phyloP scores from a whole-genome alignment of 2,888 invertebrate species.

The Eupithecia pulchellata region DNA sequence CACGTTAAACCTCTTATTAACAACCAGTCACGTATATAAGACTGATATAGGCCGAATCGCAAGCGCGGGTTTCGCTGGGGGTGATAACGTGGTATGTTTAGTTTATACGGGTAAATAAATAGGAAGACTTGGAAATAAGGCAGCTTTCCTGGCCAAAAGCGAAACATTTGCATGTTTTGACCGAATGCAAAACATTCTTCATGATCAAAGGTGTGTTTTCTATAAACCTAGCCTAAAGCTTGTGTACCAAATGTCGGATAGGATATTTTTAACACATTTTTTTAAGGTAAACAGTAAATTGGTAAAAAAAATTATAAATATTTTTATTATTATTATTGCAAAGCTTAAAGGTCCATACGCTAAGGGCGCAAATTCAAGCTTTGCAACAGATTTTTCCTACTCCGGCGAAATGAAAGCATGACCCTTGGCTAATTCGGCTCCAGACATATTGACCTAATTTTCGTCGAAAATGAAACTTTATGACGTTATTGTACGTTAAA shows the following conservation, averaged over 20 bases:
- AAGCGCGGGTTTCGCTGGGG: not conserved
- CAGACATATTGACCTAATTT: not conserved
- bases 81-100: not conserved
- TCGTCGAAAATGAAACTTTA: not conserved
- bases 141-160: not conserved
- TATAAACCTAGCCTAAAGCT: no score
- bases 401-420: not conserved
- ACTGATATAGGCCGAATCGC: conserved; percentile 13
- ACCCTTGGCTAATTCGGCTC: not conserved
- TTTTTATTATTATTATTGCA: not conserved
- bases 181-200: no score
- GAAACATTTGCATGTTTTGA: no score
- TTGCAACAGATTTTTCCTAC: not conserved
- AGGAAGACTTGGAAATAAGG: not conserved
- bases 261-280: not conserved
- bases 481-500: not conserved
- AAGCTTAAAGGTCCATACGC: no score
- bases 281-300: not conserved
- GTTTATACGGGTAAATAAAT: not conserved
- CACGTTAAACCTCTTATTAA: conserved; percentile 27
- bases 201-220: no score
- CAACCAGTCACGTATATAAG: conserved; percentile 31
- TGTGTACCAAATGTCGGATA: not conserved
- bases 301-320: not conserved
- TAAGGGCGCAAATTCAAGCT: not conserved